Evolutionary conservation across 1,140 invertebrate genomes (phyloP).

Genomic region (Saccostrea echinata): DNA sequence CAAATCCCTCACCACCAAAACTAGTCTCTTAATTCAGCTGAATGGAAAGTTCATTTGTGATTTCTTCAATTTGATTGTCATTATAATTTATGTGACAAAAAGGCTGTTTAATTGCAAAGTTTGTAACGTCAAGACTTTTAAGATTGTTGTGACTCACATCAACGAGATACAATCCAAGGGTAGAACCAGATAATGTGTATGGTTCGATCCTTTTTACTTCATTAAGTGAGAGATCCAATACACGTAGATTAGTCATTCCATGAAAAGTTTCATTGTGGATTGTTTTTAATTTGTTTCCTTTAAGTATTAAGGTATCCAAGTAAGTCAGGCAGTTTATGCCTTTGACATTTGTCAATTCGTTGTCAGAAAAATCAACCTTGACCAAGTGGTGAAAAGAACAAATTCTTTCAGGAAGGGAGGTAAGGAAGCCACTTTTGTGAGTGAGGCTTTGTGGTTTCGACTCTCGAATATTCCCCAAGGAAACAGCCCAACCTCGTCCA

Average conservation of each 20-base stretch:
- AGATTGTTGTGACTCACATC: slow-evolving; percentile 45
- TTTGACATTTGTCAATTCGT: slow-evolving; percentile 32
- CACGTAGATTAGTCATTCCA: slow-evolving; percentile 23
- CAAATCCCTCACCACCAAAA: slow-evolving; percentile 32
- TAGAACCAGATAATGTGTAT: not conserved
- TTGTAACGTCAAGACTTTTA: slow-evolving; percentile 46
- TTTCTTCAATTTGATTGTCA: slow-evolving; percentile 17
- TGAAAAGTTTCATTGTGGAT: slow-evolving; percentile 46
- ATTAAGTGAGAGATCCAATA: slow-evolving; percentile 40
- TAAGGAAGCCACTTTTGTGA: slow-evolving; percentile 43
- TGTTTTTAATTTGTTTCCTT: slow-evolving; percentile 32
- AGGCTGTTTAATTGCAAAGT: slow-evolving; percentile 38
- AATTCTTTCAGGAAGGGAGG: slow-evolving; percentile 44
- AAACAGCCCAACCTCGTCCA: not conserved
- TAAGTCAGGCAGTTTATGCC: slow-evolving; percentile 40
- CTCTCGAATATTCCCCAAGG: not conserved
- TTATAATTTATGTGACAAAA: slow-evolving; percentile 49
- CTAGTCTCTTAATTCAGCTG: not conserved
- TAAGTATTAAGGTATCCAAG: slow-evolving; percentile 45
- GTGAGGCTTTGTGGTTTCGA: not conserved
- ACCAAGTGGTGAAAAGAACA: slow-evolving; percentile 48
- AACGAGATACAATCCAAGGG: not conserved
- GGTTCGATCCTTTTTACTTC: slow-evolving; percentile 44
- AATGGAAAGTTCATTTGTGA: slow-evolving; percentile 35
- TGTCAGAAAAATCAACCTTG: slow-evolving; percentile 39